Conservation (phyloP, 2,797 vertebrate genomes). For the Delichon dasypus region DNA sequence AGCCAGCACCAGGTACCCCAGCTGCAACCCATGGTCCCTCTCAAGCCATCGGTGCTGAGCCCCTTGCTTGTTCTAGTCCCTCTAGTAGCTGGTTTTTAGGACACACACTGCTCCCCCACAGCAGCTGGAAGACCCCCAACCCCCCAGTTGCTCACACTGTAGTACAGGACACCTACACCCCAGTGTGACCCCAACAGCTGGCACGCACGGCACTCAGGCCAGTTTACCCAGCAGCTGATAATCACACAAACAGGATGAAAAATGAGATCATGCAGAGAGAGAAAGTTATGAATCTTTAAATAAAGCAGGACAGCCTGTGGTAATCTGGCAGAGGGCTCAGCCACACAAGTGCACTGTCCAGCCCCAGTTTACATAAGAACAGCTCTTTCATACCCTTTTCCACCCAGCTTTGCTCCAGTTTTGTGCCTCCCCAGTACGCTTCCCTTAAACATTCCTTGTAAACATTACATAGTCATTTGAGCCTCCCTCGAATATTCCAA, state of each 20-base stretch:
- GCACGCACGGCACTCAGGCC: neutral
- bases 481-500: neutral
- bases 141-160: neutral
- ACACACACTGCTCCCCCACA: neutral
- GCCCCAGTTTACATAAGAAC: neutral
- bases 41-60: accelerated
- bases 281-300: neutral
- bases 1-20: neutral
- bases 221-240: neutral
- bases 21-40: neutral
- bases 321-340: neutral
- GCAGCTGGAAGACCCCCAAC: neutral
- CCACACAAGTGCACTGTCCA: neutral
- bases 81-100: neutral
- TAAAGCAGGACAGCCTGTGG: neutral
- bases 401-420: neutral
- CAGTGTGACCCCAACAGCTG: neutral
- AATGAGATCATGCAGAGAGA: neutral
- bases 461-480: accelerated
- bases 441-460: neutral
- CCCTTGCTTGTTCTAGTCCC: neutral
- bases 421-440: neutral
- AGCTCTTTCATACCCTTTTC: neutral
- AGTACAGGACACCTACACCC: neutral
- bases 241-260: neutral